A percentile compares a stretch with the other conserved stretches of the same genome.
Conservation (phyloP, 2,797 vertebrate species). For the Epinephelus coioides region DNA sequence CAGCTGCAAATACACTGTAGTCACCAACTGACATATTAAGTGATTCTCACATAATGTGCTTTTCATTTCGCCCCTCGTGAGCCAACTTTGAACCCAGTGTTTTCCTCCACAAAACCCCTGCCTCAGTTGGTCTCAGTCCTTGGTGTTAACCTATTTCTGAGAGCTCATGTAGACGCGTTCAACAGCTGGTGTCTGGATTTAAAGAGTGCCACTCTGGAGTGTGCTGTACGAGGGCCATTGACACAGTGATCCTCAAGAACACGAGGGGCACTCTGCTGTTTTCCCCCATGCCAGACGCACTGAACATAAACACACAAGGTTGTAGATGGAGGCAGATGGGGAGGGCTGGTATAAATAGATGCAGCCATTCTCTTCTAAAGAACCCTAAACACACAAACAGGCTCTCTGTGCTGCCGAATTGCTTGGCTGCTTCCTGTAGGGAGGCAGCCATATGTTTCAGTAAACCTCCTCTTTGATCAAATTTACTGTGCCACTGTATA, state of each 20-base stretch:
- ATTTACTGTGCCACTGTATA: constrained; percentile 9
- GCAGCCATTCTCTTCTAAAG: constrained; percentile 60
- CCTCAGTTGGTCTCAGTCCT: constrained; percentile 50
- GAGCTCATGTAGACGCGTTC: constrained; percentile 61
- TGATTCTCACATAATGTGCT: constrained; percentile 32
- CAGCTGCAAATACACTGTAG: constrained; percentile 23
- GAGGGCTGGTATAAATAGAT: constrained; percentile 75
- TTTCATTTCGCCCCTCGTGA: constrained; percentile 42
- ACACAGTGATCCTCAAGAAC: constrained; percentile 82
- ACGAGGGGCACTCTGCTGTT: constrained; percentile 73
- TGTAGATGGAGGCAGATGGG: constrained; percentile 67
- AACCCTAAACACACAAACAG: constrained; percentile 68
- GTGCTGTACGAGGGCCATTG: constrained; percentile 75
- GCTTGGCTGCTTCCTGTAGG: constrained; percentile 39
- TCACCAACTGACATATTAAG: constrained; percentile 33
- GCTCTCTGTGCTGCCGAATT: constrained; percentile 33
- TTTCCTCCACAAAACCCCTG: constrained; percentile 52
- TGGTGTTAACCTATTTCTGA: constrained; percentile 69
- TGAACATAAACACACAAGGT: constrained; percentile 80
- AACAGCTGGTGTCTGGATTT: constrained; percentile 84
- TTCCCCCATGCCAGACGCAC: constrained; percentile 69
- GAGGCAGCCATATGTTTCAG: constrained; percentile 52
- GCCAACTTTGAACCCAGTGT: constrained; percentile 26
- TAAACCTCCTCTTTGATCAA: constrained; percentile 45
- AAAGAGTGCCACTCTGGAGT: constrained; percentile 75